These are phyloP conservation scores for Aricia artaxerxes DNA, from an alignment of 2,888 invertebrate genomes.

Conservation along the genomic window DNA sequence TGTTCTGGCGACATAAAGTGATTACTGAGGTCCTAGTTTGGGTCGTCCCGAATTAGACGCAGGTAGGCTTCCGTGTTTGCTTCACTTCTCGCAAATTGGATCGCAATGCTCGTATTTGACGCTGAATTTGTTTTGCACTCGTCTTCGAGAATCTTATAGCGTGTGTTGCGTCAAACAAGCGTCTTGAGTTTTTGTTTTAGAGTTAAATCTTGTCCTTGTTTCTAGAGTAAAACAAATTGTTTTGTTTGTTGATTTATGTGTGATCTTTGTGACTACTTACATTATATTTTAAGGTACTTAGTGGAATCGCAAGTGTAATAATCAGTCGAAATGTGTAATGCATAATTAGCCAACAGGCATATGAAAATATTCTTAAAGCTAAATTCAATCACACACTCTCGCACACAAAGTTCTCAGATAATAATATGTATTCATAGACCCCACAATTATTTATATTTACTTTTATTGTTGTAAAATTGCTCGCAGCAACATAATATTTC, in stretches of 20 bases:
- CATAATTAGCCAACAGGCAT: too few species aligned
- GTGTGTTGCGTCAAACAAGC: background rate
- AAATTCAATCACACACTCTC: too few species aligned
- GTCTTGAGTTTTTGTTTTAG: background rate
- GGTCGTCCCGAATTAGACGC: background rate
- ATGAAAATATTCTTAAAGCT: too few species aligned
- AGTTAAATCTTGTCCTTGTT: background rate
- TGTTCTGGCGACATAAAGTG: background rate
- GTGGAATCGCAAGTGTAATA: background rate
- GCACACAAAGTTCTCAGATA: too few species aligned
- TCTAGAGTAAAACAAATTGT: background rate
- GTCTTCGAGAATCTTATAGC: background rate
- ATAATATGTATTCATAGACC: too few species aligned
- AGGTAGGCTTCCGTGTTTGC: conserved; percentile 12
- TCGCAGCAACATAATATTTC: too few species aligned
- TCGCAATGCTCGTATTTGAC: conserved; percentile 5
- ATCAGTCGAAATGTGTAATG: too few species aligned
- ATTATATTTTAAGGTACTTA: too few species aligned
- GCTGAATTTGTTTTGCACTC: conserved; percentile 4
- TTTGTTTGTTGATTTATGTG: background rate
- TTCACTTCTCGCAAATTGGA: conserved; percentile 26
- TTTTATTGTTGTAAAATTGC: too few species aligned
- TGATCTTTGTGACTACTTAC: too few species aligned
- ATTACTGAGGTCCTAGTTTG: background rate
- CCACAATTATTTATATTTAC: too few species aligned